A percentile compares a stretch with the other conserved stretches of the same genome.
phyloP scores from a whole-genome alignment of 1,140 invertebrate genomes.

The Panulirus ornatus region DNA sequence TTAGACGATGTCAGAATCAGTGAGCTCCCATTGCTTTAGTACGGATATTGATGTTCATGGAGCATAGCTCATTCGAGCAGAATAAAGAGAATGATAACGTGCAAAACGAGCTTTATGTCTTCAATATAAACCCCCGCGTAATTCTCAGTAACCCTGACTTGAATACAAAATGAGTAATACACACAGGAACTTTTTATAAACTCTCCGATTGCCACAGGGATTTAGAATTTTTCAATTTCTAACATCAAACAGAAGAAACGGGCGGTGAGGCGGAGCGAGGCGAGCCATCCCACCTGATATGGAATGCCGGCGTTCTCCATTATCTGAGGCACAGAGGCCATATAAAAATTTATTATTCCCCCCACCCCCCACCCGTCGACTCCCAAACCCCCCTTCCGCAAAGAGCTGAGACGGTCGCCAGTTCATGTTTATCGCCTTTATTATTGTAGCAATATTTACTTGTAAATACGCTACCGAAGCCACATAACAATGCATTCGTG shows the following conservation, averaged over 20 bases:
- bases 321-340: conserved; percentile 73
- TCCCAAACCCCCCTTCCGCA: conserved; percentile 64
- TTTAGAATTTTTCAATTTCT: background rate
- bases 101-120: conserved; percentile 36
- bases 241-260: background rate
- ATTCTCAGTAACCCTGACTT: conserved; percentile 54
- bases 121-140: conserved; percentile 30
- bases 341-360: conserved; percentile 74
- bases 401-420: conserved; percentile 64
- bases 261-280: conserved; percentile 52
- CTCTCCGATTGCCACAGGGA: conserved; percentile 22
- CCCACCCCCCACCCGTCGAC: conserved; percentile 42
- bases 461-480: background rate
- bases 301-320: conserved; percentile 72
- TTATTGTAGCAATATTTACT: conserved; percentile 5
- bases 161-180: conserved; percentile 67
- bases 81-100: background rate
- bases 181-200: conserved; percentile 13
- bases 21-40: conserved; percentile 20
- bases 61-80: background rate
- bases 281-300: conserved; percentile 69
- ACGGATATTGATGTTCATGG: conserved; percentile 16
- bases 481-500: background rate
- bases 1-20: conserved; percentile 61
- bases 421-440: conserved; percentile 25